Evolutionary conservation across 2,888 invertebrate genomes (phyloP), one percentile per base, ranked within the genome.

Genomic region (Apotomis betuletana): DNA sequence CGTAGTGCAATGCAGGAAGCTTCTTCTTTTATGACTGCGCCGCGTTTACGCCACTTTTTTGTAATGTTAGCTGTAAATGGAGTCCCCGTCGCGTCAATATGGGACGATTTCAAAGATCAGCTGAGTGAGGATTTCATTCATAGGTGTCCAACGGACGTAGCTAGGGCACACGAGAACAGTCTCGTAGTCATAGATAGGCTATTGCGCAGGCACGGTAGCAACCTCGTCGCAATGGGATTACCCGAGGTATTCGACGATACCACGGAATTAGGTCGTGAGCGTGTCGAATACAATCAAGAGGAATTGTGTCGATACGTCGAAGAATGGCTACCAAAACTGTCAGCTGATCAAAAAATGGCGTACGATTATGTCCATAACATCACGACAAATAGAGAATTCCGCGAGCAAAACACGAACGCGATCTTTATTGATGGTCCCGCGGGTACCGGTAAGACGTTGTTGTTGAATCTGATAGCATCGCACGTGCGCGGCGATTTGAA

Each of bases 11-110:
- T 41, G 41, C 41, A 41, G 41, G 41, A 41, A 41, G 41, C 75
- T 63, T 44, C 72, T 15, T 55, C 51, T 51, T 75, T 73, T 58
- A 70, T 67, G 41, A 74, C 70, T 15, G 74, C 70, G 52, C 54
- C 67, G 58, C 74, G 70, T 38, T 59, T 54, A 13, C 54, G 54
- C 6, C 54, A 54, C 13, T 54, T 54, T 8, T 13, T 54, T 5
- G 54, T 54, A n/a, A 4, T 54, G 54, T 5, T 54, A 13, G 54
- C 54, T 5, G 54, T 54, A 6, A 54, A 54, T 13, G 54, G 54
- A 13, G 13, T 54, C 54, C 13, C 54, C 4, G 13, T 54, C 13
- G 54, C 54, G 6, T 13, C n/a, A 3, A 5, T 54, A 13, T 54
- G 54, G 13, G 54, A 54, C 3, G 6, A 13, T 6, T 54, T 54